A percentile compares a stretch with the other conserved stretches of the same genome.
Conservation (phyloP, 2,113 vertebrate genomes). For the Pterocles burchelli region DNA sequence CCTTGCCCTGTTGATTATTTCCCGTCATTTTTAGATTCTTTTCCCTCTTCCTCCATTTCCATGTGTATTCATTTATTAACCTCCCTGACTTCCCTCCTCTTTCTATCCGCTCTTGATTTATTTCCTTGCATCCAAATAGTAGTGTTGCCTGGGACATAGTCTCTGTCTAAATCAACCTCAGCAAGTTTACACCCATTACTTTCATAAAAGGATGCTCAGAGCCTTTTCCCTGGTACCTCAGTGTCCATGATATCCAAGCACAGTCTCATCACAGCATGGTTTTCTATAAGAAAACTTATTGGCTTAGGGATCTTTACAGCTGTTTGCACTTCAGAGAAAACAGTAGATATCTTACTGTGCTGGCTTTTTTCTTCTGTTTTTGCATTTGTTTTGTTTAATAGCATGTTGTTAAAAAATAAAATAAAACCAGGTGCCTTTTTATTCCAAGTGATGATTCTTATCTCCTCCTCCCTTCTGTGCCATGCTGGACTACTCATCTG, state of each 20-base stretch:
- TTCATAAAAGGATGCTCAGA: neutral
- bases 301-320: neutral
- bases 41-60: neutral
- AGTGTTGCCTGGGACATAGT: neutral
- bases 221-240: neutral
- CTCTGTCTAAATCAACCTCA: neutral
- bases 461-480: neutral
- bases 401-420: neutral
- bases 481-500: fast-evolving
- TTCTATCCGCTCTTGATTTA: neutral
- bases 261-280: fast-evolving
- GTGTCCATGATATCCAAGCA: neutral
- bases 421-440: neutral
- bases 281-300: neutral
- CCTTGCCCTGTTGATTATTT: neutral
- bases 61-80: neutral
- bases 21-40: neutral
- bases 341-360: neutral
- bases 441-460: neutral
- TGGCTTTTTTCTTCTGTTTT: neutral
- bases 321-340: neutral
- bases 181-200: neutral
- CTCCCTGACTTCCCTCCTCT: neutral
- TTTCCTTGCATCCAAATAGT: neutral
- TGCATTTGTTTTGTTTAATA: neutral